Base-by-base conservation (phyloP, 2,888 invertebrate genomes). In the Chelonus formosanus region DNA sequence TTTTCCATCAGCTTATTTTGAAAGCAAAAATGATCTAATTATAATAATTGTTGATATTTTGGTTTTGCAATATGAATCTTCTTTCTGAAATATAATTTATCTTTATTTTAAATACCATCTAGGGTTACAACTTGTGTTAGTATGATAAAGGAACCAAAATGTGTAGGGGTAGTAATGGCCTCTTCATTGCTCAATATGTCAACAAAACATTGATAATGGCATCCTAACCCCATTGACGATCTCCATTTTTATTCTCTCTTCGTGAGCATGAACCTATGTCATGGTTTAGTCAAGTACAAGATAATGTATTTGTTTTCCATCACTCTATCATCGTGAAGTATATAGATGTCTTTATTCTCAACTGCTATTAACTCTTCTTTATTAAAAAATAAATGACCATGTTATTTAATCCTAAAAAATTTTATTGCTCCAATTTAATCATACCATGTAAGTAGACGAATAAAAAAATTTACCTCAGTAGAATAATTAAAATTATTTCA, bases 151-250 rank as follows among this genome's bases (percentile, higher is more conserved):
- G 50, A 63, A 59, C 50, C 54, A 58, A 67, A 65, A 64, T 62
- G 64, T 35, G 44, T 20, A 20, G 20, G 67, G 62, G 74, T 76
- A 73, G 77, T 82, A 82, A 81, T 82, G 82, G 81, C 79, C 75
- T 75, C 74, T 74, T 74, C 74, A 70, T 73, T 72, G 72, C 72
- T 65, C 68, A 60, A 69, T 73, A 71, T 80, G 79, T 82, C 81
- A 82, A 82, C 82, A 82, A 82, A 82, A 81, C 80, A 76, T 78
- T 76, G 78, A 78, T 80, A 78, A 80, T 78, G 79, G 57, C 55
- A 63, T 57, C 40, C 47, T 68, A 61, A 71, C 67, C 71, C 71
- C 67, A 63, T 62, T 62, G 67, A 67, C 72, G 74, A 73, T 75
- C 73, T 74, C 20, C 20, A 20, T 20, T 20, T 20, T 20, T 74